These are phyloP conservation scores for Ptychoptera contaminata DNA, from an alignment of 2,888 invertebrate species.

Conservation along the genomic window DNA sequence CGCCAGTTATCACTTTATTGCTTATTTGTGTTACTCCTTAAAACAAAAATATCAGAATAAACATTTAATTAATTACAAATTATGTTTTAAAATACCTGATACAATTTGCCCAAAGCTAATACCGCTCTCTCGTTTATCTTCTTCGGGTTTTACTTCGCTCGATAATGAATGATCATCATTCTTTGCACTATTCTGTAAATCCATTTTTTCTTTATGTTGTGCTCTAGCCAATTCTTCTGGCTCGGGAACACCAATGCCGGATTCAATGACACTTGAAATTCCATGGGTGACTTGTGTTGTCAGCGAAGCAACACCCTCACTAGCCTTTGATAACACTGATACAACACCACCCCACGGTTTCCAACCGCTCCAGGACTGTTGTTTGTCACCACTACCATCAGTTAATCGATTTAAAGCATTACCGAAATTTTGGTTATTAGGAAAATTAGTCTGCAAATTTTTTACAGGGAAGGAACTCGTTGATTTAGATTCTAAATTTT, in stretches of 20 bases:
- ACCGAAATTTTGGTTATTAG: neutral
- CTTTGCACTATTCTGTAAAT: conserved; percentile 9
- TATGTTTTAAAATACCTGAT: conserved; percentile 3
- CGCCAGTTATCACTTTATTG: conserved; percentile 58
- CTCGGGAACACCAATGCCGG: conserved; percentile 66
- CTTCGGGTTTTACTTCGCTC: conserved; percentile 3
- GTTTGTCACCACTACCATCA: conserved; percentile 13
- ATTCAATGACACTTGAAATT: conserved; percentile 59
- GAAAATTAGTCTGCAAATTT: conserved; percentile 20
- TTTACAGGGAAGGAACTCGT: conserved; percentile 9
- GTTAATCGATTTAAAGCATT: neutral
- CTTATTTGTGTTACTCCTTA: conserved; percentile 28
- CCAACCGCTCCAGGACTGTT: conserved; percentile 40
- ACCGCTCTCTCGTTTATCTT: conserved; percentile 4
- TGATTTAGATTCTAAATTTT: too few species aligned
- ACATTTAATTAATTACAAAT: too few species aligned
- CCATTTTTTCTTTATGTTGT: conserved; percentile 12
- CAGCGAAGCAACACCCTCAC: conserved; percentile 57
- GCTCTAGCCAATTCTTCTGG: conserved; percentile 58
- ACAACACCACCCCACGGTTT: conserved; percentile 62
- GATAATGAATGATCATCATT: conserved; percentile 13
- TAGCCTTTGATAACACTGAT: conserved; percentile 58
- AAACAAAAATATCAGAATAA: neutral
- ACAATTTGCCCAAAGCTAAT: conserved; percentile 8
- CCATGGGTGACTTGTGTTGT: conserved; percentile 72